A percentile compares a stretch with the other conserved stretches of the same genome.
phyloP scores from a whole-genome alignment of 2,888 invertebrate species.

The Drosophila emarginata region DNA sequence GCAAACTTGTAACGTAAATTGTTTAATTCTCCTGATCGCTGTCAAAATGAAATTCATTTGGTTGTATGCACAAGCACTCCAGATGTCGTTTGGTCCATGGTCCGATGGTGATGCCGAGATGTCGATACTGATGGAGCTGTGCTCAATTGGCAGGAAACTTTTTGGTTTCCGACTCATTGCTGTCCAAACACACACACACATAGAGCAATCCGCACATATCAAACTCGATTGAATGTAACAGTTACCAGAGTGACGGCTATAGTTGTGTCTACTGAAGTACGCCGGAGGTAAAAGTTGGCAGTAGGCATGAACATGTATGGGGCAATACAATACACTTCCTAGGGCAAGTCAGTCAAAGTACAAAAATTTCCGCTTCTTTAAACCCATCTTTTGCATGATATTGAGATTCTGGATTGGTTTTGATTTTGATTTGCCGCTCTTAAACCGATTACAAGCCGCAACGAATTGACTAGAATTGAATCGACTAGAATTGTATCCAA shows the following conservation, averaged over 20 bases:
- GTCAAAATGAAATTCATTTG: conserved; percentile 55
- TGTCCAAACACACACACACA: conserved; percentile 44
- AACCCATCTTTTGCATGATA: conserved; percentile 13
- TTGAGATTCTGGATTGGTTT: neutral
- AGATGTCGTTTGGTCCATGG: conserved; percentile 11
- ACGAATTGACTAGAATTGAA: conserved; percentile 18
- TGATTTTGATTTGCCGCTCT: neutral
- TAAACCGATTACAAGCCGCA: conserved; percentile 19
- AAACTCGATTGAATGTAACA: conserved; percentile 37
- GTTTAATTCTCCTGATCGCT: conserved; percentile 56
- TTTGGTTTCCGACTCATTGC: conserved; percentile 66
- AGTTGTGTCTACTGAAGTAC: conserved; percentile 23
- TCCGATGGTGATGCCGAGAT: neutral
- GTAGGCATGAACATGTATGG: conserved; percentile 7
- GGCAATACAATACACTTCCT: conserved; percentile 29
- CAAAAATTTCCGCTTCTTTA: conserved; percentile 40
- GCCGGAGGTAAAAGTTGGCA: conserved; percentile 4
- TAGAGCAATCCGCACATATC: conserved; percentile 28
- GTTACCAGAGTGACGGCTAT: conserved; percentile 37
- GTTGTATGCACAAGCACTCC: conserved; percentile 46
- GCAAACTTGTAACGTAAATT: conserved; percentile 26
- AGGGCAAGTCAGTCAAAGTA: conserved; percentile 16
- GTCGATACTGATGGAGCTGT: conserved; percentile 39
- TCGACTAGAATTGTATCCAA: conserved; percentile 18
- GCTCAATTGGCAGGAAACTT: conserved; percentile 65